Evolutionary conservation across 2,113 vertebrate species (phyloP).

Genomic region (Setophaga petechia): DNA sequence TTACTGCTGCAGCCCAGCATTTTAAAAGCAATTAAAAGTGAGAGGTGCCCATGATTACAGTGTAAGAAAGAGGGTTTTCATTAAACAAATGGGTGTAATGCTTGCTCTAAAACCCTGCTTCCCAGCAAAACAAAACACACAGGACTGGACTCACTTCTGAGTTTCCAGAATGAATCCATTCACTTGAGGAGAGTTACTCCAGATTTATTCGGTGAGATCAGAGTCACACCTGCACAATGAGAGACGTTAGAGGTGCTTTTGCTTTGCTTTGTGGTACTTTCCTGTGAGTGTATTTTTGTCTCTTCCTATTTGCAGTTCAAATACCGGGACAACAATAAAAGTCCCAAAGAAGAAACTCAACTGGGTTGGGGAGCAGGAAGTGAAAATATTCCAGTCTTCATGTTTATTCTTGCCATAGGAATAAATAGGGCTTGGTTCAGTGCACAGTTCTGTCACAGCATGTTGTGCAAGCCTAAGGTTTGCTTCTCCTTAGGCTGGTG

Average conservation of each 20-base stretch:
- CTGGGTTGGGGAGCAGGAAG: not conserved
- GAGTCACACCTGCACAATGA: not conserved
- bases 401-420: slow-evolving; percentile 18
- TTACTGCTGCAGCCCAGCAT: slow-evolving; percentile 15
- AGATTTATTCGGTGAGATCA: not conserved
- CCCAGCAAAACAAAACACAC: slow-evolving; percentile 44
- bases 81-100: slow-evolving; percentile 15
- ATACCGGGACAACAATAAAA: not conserved
- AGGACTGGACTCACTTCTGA: not conserved
- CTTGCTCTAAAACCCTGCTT: slow-evolving; percentile 8
- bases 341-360: not conserved
- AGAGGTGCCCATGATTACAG: slow-evolving; percentile 7
- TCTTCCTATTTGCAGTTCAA: slow-evolving; percentile 17
- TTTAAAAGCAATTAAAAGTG: slow-evolving; percentile 57
- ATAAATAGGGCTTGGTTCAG: not conserved
- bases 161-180: slow-evolving; percentile 21
- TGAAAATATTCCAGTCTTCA: slow-evolving; percentile 15
- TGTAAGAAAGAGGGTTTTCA: slow-evolving; percentile 61
- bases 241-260: not conserved
- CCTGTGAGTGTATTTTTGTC: not conserved
- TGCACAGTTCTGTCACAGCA: not conserved
- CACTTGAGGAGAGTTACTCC: not conserved
- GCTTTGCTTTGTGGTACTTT: not conserved
- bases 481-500: not conserved
- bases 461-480: not conserved